phyloP scores from a whole-genome alignment of 1,140 invertebrate genomes.

The Adoxophyes honmai region DNA sequence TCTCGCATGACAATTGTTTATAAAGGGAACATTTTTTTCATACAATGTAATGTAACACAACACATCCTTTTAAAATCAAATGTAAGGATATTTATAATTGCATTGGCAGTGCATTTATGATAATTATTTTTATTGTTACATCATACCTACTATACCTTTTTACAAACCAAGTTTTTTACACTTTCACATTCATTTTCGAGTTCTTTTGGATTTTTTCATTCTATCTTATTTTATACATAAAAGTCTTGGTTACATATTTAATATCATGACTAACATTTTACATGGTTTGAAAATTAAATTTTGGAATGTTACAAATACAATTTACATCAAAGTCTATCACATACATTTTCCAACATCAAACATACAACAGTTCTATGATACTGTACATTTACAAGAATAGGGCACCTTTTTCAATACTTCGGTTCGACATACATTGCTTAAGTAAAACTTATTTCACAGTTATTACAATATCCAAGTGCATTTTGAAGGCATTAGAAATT shows the following conservation, averaged over 20 bases:
- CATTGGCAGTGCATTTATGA: conserved; percentile 47
- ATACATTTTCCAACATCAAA: conserved; percentile 8
- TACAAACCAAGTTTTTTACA: too few species aligned
- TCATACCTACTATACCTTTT: conserved; percentile 13
- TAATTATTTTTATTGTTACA: conserved; percentile 21
- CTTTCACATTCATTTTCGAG: background rate
- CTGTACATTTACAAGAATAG: conserved; percentile 11
- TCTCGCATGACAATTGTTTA: background rate
- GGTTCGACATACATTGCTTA: background rate
- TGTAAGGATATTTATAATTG: conserved; percentile 19
- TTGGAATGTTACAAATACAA: conserved; percentile 10
- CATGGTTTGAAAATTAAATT: background rate
- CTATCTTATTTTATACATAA: background rate
- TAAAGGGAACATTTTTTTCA: background rate
- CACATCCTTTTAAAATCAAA: background rate
- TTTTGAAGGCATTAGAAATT: background rate
- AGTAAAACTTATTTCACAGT: background rate
- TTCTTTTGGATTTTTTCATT: background rate
- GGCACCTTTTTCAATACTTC: conserved; percentile 11
- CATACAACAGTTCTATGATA: background rate
- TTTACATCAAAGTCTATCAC: conserved; percentile 5
- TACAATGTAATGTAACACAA: too few species aligned
- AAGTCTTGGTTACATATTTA: conserved; percentile 1
- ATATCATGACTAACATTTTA: conserved; percentile 7
- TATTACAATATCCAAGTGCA: background rate